Evolutionary conservation across 1,140 invertebrate genomes (phyloP).

Genomic region (Euwallacea fornicatus): DNA sequence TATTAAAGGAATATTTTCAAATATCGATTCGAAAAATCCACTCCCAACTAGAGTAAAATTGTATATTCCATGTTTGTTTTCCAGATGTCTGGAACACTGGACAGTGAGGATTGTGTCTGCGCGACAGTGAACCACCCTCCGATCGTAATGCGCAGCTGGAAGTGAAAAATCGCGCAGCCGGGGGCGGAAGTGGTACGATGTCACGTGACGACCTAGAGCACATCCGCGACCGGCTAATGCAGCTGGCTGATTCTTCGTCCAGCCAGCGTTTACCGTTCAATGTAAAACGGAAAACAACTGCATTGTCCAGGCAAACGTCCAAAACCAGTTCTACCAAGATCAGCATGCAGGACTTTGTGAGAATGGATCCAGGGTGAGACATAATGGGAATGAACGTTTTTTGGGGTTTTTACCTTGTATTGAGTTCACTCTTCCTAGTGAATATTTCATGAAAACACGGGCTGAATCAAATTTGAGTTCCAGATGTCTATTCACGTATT

Average conservation of each 20-base stretch:
- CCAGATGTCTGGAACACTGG: neutral
- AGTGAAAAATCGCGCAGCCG: constrained; percentile 16
- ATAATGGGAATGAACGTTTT: neutral
- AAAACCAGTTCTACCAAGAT: constrained; percentile 42
- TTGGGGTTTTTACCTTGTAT: neutral
- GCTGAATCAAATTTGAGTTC: no score
- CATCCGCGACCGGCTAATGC: constrained; percentile 47
- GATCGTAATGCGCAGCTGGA: constrained; percentile 6
- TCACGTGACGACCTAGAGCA: constrained; percentile 47
- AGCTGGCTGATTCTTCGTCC: constrained; percentile 48
- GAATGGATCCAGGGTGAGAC: constrained; percentile 49
- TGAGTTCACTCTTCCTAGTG: neutral
- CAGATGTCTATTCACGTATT: no score
- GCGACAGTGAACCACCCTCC: neutral
- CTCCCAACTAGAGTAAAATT: no score
- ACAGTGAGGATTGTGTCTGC: neutral
- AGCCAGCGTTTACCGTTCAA: constrained; percentile 40
- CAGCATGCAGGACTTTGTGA: constrained; percentile 52
- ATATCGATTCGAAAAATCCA: no score
- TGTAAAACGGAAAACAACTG: constrained; percentile 47
- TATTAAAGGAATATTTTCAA: no score
- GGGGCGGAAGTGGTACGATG: constrained; percentile 39
- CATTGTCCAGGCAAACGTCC: constrained; percentile 39
- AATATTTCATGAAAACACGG: neutral
- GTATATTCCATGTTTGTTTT: neutral